Base-by-base conservation (phyloP, 2,113 vertebrate genomes). In the Poeciliopsis retropinna region DNA sequence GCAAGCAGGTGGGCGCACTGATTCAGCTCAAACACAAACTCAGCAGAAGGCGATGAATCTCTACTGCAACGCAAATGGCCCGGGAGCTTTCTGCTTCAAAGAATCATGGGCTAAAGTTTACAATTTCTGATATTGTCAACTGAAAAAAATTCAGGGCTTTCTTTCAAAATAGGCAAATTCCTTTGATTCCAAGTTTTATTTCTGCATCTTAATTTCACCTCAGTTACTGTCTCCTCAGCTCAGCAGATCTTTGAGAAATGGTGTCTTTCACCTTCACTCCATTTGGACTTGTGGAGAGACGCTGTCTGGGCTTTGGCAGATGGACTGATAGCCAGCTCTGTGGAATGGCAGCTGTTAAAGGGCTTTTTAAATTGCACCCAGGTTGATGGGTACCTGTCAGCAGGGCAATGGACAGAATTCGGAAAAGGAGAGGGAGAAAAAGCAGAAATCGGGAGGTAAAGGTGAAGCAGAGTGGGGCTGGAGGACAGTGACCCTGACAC, bases 341-440 rank as follows among this genome's bases (percentile, higher is more conserved):
- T 87, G 87, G 87, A 92, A 91, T 92, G 90, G 91, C 92, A 92
- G 89, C 87, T 90, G 92, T 88, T 92, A 90, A 92, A 90, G 91
- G 89, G 85, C 82, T 88, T 90, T 92, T 93, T 93, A 92, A 94
- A 93, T 92, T 90, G 89, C 92, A 80, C 85, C 79, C 78, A 51
- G 78, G 86, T 84, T 93, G 91, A 93, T 90, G 87, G 89, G 85
- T 85, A 79, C 78, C 89, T 93, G 93, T 93, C 93, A 92, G 87
- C 84, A 83, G 85, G 85, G 85, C 86, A 78, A 86, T 83, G 90
- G 88, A 87, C 61, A 64, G 79, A 80, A 78, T 70, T 83, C 83
- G 30, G 34, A 80, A 84, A 54, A 31, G 65, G 41, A 57, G 57
- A 12, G 9, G 5, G 8, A 19, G 22, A 14, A 2, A 67, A 13